Evolutionary conservation across 2,888 invertebrate genomes (phyloP).

Genomic region (Calliopum simillimum): DNA sequence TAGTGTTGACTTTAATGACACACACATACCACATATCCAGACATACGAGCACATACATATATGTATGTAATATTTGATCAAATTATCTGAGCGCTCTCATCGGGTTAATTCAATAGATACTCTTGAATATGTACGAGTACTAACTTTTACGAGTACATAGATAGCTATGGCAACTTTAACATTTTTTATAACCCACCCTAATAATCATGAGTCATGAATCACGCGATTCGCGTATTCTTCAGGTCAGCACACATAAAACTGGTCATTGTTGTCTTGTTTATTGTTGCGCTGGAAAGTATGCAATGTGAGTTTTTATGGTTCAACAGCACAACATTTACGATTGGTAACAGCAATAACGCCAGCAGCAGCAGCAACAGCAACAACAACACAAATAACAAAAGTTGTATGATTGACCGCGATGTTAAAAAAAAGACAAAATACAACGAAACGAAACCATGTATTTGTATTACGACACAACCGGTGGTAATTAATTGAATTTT

Average conservation of each 20-base stretch:
- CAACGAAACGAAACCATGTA: not conserved
- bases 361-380: not conserved
- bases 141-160: no score
- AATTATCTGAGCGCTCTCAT: no score
- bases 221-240: not conserved
- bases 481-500: slow-evolving; percentile 2
- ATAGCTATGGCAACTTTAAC: no score
- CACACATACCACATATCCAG: no score
- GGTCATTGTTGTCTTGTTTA: not conserved
- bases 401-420: not conserved
- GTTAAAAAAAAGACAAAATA: not conserved
- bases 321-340: slow-evolving; percentile 4
- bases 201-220: not conserved
- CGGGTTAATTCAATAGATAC: no score
- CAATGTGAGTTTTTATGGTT: not conserved
- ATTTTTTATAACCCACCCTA: not conserved
- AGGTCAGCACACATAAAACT: not conserved
- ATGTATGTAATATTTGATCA: no score
- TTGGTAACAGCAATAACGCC: not conserved
- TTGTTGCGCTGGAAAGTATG: slow-evolving; percentile 1
- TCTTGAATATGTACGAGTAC: no score
- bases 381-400: not conserved
- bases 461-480: not conserved
- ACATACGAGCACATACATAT: no score
- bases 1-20: no score